Conservation (phyloP, 1,140 invertebrate species). For the Triops longicaudatus region DNA sequence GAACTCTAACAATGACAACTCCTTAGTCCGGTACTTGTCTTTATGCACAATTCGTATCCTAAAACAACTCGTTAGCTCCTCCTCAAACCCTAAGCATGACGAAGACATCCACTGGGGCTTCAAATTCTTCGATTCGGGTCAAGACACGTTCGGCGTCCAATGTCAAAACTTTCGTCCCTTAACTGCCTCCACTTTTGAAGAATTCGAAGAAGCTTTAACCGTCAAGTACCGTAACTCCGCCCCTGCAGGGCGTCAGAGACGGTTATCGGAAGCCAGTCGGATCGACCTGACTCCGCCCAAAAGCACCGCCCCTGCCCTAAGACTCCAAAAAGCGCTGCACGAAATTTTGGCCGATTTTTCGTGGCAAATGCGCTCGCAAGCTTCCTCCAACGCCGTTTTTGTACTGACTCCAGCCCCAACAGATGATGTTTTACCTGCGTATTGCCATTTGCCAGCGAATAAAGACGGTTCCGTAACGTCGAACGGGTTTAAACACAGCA, state of each 20-base stretch:
- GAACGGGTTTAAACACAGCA: neutral
- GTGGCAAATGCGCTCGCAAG: neutral
- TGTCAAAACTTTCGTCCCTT: neutral
- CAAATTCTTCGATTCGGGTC: neutral
- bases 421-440: neutral
- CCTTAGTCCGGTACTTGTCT: neutral
- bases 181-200: neutral
- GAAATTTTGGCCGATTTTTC: conserved; percentile 1
- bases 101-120: neutral
- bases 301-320: neutral
- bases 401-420: neutral
- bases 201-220: neutral
- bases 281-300: neutral
- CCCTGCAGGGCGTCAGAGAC: neutral
- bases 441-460: neutral
- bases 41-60: neutral
- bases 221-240: neutral
- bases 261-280: neutral
- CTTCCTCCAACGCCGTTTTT: neutral
- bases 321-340: neutral
- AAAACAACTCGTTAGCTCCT: neutral
- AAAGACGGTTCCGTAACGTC: neutral
- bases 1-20: too few relatives aligned
- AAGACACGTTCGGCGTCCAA: neutral
- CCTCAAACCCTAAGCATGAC: neutral